Percentiles rank a stretch among this genome's conserved stretches.
phyloP scores from a whole-genome alignment of 2,888 invertebrate species.

The Caprella mutica region DNA sequence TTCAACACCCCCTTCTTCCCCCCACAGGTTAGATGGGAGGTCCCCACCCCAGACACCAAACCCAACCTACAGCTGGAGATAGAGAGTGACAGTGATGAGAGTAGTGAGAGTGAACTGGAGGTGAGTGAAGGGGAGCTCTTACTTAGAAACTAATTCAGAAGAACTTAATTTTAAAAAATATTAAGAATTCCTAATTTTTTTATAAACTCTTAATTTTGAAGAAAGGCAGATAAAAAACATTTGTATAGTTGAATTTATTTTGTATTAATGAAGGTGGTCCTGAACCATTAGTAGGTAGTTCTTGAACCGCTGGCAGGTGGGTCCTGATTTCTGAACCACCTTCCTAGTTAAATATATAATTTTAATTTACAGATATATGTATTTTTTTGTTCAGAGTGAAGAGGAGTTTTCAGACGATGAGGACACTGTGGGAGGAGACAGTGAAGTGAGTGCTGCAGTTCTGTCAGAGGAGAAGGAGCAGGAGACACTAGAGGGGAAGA shows the following conservation, averaged over 20 bases:
- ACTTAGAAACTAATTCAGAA: no score
- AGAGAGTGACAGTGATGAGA: no score
- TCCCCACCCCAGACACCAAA: slow-evolving; percentile 7
- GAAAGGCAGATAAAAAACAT: no score
- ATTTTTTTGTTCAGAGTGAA: slow-evolving; percentile 38
- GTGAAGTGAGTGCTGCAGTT: slow-evolving; percentile 35
- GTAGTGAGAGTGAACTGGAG: no score
- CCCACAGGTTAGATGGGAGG: slow-evolving; percentile 15
- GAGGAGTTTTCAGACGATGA: slow-evolving; percentile 34
- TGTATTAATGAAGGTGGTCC: background rate
- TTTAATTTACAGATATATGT: background rate
- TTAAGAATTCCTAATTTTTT: no score
- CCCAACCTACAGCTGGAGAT: background rate
- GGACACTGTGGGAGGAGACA: slow-evolving; percentile 29
- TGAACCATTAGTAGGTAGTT: background rate
- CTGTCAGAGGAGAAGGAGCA: slow-evolving; percentile 17
- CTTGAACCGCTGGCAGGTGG: background rate
- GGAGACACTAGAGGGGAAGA: slow-evolving; percentile 28
- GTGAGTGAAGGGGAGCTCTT: no score
- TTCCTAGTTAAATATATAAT: no score
- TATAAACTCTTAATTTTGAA: no score
- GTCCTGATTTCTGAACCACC: no score
- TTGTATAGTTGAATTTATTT: background rate
- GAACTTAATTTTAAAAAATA: no score
- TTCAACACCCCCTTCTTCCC: background rate